These are phyloP conservation scores for Crax fasciolata DNA, from an alignment of 2,797 vertebrate species.

Conservation along the genomic window DNA sequence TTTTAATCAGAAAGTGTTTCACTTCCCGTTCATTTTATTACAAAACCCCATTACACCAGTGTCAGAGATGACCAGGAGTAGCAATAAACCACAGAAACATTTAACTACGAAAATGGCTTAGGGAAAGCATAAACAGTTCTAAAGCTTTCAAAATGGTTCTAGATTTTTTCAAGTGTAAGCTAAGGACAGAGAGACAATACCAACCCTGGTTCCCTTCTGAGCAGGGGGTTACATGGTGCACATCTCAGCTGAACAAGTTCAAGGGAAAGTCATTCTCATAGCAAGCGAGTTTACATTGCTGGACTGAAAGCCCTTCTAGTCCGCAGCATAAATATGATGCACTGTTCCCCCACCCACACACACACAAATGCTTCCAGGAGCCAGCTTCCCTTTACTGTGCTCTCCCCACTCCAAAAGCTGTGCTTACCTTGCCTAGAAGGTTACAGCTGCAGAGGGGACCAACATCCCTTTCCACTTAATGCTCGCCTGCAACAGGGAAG, in stretches of 20 bases:
- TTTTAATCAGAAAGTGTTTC: neutral
- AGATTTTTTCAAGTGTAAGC: neutral
- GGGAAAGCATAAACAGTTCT: neutral
- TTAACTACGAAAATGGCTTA: slow-evolving; percentile 12
- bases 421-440: neutral
- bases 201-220: neutral
- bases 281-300: neutral
- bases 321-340: fast-evolving
- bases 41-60: neutral
- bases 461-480: neutral
- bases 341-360: neutral
- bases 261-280: neutral
- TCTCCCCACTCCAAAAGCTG: neutral
- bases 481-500: neutral
- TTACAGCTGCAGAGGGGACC: neutral
- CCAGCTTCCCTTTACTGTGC: neutral
- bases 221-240: neutral
- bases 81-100: slow-evolving; percentile 1
- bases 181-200: neutral
- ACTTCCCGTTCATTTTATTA: neutral
- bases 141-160: neutral
- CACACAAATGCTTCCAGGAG: slow-evolving; percentile 2
- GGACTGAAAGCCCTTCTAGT: neutral
- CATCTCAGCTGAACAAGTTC: neutral
- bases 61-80: neutral